phyloP scores from a whole-genome alignment of 2,888 invertebrate species.

The Exocentrus adspersus region DNA sequence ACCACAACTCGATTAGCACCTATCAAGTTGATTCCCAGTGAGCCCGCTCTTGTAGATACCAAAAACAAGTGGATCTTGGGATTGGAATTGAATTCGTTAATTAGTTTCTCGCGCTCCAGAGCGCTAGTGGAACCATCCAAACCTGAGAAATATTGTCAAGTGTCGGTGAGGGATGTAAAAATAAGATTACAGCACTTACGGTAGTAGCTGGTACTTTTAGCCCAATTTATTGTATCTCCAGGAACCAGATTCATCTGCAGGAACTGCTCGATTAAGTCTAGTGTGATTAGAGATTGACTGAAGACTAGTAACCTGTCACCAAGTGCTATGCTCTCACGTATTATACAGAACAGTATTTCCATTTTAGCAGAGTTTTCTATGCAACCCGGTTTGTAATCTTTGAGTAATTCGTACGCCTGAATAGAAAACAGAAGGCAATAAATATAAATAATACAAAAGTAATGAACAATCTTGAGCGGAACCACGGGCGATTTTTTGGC shows the following conservation, averaged over 20 bases:
- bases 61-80: slow-evolving; percentile 89
- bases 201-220: slow-evolving; percentile 87
- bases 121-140: slow-evolving; percentile 96
- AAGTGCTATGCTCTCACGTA: slow-evolving; percentile 85
- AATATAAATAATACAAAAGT: too few species aligned
- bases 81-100: slow-evolving; percentile 95
- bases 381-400: slow-evolving; percentile 87
- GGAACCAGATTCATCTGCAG: slow-evolving; percentile 78
- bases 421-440: slow-evolving; percentile 46
- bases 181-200: slow-evolving; percentile 70
- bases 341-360: slow-evolving; percentile 90
- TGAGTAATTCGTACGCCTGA: slow-evolving; percentile 80
- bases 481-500: too few species aligned
- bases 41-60: slow-evolving; percentile 96
- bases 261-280: slow-evolving; percentile 95
- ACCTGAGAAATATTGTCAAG: slow-evolving; percentile 71
- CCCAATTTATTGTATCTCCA: slow-evolving; percentile 81
- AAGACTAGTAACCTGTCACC: slow-evolving; percentile 95
- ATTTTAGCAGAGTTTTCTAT: slow-evolving; percentile 96
- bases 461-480: too few species aligned
- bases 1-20: slow-evolving; percentile 98
- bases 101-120: slow-evolving; percentile 92
- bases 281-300: slow-evolving; percentile 94
- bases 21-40: slow-evolving; percentile 95
- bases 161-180: too few species aligned